Percentiles rank a stretch among this genome's conserved stretches.
Evolutionary conservation across 2,113 vertebrate species (phyloP).

Genomic region (Lutjanus erythropterus): DNA sequence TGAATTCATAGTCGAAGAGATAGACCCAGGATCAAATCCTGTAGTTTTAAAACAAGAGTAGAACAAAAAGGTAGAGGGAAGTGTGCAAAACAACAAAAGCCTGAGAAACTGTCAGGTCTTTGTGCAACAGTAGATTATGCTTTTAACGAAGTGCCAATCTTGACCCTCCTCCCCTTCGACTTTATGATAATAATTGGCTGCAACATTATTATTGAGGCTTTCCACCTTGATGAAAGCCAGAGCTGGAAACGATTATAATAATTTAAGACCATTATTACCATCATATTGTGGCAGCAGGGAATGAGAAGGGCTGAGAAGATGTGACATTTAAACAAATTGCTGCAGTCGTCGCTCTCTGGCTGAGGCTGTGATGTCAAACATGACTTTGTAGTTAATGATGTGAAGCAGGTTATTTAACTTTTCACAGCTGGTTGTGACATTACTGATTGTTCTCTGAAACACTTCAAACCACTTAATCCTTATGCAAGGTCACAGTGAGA

Average conservation of each 20-base stretch:
- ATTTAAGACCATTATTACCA: conserved; percentile 27
- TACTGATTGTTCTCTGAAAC: not conserved
- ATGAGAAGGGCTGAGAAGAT: not conserved
- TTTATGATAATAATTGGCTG: not conserved
- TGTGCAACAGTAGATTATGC: not conserved
- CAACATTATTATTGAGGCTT: conserved; percentile 1
- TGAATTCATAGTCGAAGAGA: not conserved
- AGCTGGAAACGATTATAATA: conserved; percentile 10
- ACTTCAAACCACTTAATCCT: not conserved
- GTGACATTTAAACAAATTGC: conserved; percentile 44
- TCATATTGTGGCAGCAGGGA: conserved; percentile 11
- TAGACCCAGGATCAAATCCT: no score
- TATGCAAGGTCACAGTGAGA: not conserved
- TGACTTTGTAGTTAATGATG: not conserved
- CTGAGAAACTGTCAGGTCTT: not conserved
- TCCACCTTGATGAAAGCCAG: not conserved
- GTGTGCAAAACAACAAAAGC: no score
- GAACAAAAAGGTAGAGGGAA: no score
- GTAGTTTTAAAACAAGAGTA: no score
- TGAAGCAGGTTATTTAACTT: not conserved
- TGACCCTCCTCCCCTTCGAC: not conserved
- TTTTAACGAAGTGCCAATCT: not conserved
- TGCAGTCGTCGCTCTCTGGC: not conserved
- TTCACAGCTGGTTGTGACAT: not conserved
- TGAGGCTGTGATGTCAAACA: not conserved